These are phyloP conservation scores for Geotrupes spiniger DNA, from an alignment of 2,888 invertebrate genomes.

Conservation along the genomic window DNA sequence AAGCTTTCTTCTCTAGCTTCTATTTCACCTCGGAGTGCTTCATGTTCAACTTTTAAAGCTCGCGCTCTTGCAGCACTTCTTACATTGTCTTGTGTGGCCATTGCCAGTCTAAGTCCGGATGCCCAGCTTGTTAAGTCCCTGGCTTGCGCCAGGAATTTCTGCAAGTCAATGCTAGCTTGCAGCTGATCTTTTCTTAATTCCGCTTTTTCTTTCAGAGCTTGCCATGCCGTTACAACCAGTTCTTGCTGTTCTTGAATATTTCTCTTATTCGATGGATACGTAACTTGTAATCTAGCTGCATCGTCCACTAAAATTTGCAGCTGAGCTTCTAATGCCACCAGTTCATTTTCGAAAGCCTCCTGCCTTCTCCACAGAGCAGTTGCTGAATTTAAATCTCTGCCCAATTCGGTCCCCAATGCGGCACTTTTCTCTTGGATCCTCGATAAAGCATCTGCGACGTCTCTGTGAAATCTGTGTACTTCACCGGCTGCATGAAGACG, in stretches of 20 bases:
- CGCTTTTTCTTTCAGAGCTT: conserved; percentile 68
- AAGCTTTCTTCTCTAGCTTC: conserved; percentile 85
- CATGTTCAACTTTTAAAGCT: conserved; percentile 77
- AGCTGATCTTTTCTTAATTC: conserved; percentile 76
- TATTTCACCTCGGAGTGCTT: conserved; percentile 78
- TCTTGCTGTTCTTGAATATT: conserved; percentile 87
- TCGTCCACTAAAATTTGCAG: conserved; percentile 89
- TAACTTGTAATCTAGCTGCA: conserved; percentile 78
- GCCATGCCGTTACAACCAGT: conserved; percentile 85
- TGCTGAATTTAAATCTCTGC: conserved; percentile 83
- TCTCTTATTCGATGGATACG: conserved; percentile 88
- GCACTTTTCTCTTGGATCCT: conserved; percentile 89
- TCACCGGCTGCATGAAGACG: conserved; percentile 92
- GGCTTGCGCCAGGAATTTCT: conserved; percentile 81
- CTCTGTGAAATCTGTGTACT: conserved; percentile 96
- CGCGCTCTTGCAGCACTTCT: conserved; percentile 81
- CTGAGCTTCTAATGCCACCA: conserved; percentile 89
- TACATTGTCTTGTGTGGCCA: conserved; percentile 78
- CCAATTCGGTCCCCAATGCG: conserved; percentile 74
- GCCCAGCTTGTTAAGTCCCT: conserved; percentile 90
- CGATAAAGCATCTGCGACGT: conserved; percentile 86
- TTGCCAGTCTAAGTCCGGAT: conserved; percentile 69
- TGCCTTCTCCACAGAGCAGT: conserved; percentile 80
- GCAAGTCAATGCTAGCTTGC: conserved; percentile 83
- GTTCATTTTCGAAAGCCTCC: conserved; percentile 90